Evolutionary conservation across 2,888 invertebrate genomes (phyloP), one percentile per base, ranked within the genome.

Genomic region (Sphecodes monilicornis): DNA sequence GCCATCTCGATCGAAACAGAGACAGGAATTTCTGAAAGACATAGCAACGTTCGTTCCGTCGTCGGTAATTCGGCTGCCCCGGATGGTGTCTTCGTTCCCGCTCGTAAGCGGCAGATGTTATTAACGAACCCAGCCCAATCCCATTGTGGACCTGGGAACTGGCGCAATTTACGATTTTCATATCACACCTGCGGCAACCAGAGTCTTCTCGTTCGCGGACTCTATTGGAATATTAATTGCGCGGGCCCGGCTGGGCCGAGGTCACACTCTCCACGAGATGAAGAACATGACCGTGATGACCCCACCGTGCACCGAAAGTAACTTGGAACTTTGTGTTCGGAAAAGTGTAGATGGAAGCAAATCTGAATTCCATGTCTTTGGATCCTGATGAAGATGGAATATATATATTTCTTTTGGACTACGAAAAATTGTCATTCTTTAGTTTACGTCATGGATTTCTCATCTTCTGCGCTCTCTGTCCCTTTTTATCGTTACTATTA

Each of bases 161-260:
- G 22, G 29, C 68, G 73, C 66, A 84, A 84, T 84, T 84, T 84
- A 84, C 68, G 85, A 69, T 85, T 80, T 85, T 80, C 85, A 85
- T 85, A 84, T 79, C 80, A 73, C 85, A 85, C 85, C 85, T 80
- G 85, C 85, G 85, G 80, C 84, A 80, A 68, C 71, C 72, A 60
- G 66, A 66, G 43, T 68, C 72, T 73, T 68, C 75, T 32, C 68
- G 32, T 80, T 76, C 73, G 68, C 68, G 50, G 54, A 76, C 69
- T 76, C 79, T 73, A 76, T 69, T 46, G 73, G 76, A 85, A 79
- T 85, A 85, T 85, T 85, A 84, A 84, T 84, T 84, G 57, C 72
- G 71, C 66, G 76, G 66, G 69, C 60, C 66, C 64, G 76, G 46
- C 60, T 54, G 54, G 75, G 54, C 50, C 32, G 26, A 22, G 57